These are phyloP conservation scores for Colletes collaris DNA, from an alignment of 2,888 invertebrate genomes.

Conservation along the genomic window DNA sequence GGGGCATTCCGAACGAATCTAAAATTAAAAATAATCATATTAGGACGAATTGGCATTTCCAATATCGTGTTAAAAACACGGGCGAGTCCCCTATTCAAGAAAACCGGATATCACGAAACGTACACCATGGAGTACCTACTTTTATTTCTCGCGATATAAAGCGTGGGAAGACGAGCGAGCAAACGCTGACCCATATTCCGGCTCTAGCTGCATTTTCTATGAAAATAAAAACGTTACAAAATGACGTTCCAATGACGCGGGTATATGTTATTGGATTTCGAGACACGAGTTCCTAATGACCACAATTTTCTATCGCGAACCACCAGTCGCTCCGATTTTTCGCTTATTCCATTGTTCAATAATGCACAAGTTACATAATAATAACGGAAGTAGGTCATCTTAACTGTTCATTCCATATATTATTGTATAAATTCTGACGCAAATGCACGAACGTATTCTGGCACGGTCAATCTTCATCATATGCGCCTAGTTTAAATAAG, in stretches of 20 bases:
- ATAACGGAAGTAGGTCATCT: too few species aligned
- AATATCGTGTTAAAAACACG: not conserved
- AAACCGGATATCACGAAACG: conserved; percentile 10
- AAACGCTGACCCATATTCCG: conserved; percentile 24
- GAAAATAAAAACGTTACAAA: conserved; percentile 40
- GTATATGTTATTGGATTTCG: conserved; percentile 35
- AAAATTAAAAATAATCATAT: not conserved
- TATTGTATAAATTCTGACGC: too few species aligned
- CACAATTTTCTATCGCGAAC: conserved; percentile 7
- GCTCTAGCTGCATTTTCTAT: conserved; percentile 10
- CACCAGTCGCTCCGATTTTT: conserved; percentile 2
- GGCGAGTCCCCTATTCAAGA: not conserved
- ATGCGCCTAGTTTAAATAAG: too few species aligned
- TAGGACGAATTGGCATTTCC: not conserved
- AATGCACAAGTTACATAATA: not conserved
- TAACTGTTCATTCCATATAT: too few species aligned
- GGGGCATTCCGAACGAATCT: not conserved
- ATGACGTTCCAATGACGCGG: conserved; percentile 22
- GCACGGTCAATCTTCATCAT: too few species aligned
- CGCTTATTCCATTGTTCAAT: too few species aligned
- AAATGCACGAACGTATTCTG: too few species aligned
- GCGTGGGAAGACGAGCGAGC: conserved; percentile 19
- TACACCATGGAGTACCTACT: conserved; percentile 7
- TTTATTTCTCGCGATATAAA: conserved; percentile 41
- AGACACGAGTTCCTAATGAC: conserved; percentile 7